Base-by-base conservation (phyloP, 2,797 vertebrate species). In the Neostethus bicornis region DNA sequence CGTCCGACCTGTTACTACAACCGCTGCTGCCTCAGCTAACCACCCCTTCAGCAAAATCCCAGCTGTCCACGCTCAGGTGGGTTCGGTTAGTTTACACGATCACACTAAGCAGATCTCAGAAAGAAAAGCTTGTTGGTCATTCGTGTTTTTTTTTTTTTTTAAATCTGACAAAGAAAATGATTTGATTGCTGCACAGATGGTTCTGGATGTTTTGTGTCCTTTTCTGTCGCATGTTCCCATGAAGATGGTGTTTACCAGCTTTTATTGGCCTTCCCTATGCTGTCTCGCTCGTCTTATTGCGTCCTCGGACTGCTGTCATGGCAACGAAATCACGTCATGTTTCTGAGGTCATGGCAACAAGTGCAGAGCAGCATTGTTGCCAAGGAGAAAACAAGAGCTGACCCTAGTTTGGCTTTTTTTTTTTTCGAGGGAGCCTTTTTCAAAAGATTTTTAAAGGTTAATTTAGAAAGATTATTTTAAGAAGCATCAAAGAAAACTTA, bases 11-110 rank as follows among this genome's bases (percentile, higher is more conserved):
- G 88, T 95, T 73, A 90, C 89, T 84, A 90, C 95, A 69, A 87
- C 82, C 54, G 75, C 85, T 61, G 91, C 83, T 68, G 86, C 92
- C 61, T 88, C 93, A 70, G 83, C 86, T 58, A 94, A 89, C 81
- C 88, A 96, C 49, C 94, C 91, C 70, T 98, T 96, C 80, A 91
- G 92, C 87, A 98, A 98, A 90, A 93, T 98, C 53, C 86, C 90
- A 17, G 91, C 92, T 51, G 88, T 96, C 70, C 94, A 96, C 80
- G 86, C 91, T 80, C 96, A 98, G 92, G 96, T 99, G 28, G 3
- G 16, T 24, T 45, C 44, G 31, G 26, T 31, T 54, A 24, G 4
- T n/a, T 57, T 39, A 26, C n/a, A n/a, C n/a, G n/a, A n/a, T 9
- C 9, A 42, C 31, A 31, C 6, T n/a, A n/a, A n/a, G n/a, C n/a